phyloP scores from a whole-genome alignment of 2,888 invertebrate species.

The Mechanitis mazaeus region DNA sequence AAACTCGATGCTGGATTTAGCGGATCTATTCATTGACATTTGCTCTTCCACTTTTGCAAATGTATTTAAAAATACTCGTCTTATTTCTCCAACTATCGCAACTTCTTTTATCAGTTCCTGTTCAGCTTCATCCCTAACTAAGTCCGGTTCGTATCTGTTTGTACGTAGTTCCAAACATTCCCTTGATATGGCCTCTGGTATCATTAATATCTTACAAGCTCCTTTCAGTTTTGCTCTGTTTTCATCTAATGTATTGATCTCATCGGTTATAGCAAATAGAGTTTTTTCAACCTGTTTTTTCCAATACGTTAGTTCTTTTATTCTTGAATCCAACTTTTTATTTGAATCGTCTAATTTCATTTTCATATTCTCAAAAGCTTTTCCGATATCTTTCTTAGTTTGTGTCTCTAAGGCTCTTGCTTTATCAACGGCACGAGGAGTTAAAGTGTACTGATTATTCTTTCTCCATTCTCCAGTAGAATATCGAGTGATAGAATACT shows the following conservation, averaged over 20 bases:
- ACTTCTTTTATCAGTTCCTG: slow-evolving; percentile 87
- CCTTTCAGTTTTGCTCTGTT: slow-evolving; percentile 80
- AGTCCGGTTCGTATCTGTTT: slow-evolving; percentile 83
- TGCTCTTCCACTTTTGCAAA: slow-evolving; percentile 82
- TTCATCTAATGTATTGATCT: slow-evolving; percentile 79
- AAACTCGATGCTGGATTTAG: slow-evolving; percentile 86
- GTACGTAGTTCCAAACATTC: slow-evolving; percentile 85
- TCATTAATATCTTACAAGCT: slow-evolving; percentile 79
- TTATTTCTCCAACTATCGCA: slow-evolving; percentile 83
- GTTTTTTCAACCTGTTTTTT: slow-evolving; percentile 81
- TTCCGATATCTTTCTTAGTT: slow-evolving; percentile 51
- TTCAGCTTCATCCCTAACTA: slow-evolving; percentile 87
- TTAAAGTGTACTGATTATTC: slow-evolving; percentile 73
- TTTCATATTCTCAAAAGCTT: slow-evolving; percentile 77
- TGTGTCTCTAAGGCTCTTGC: slow-evolving; percentile 45
- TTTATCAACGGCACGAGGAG: slow-evolving; percentile 52
- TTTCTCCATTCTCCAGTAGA: slow-evolving; percentile 85
- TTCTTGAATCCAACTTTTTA: slow-evolving; percentile 44
- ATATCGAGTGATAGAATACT: slow-evolving; percentile 84
- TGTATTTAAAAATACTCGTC: slow-evolving; percentile 78
- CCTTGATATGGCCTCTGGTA: slow-evolving; percentile 82
- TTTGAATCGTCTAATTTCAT: slow-evolving; percentile 70
- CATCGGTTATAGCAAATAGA: slow-evolving; percentile 79
- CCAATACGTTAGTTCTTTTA: slow-evolving; percentile 77
- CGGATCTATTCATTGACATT: slow-evolving; percentile 83